Conservation (phyloP, 2,888 invertebrate genomes). For the Phaedon cochleariae region DNA sequence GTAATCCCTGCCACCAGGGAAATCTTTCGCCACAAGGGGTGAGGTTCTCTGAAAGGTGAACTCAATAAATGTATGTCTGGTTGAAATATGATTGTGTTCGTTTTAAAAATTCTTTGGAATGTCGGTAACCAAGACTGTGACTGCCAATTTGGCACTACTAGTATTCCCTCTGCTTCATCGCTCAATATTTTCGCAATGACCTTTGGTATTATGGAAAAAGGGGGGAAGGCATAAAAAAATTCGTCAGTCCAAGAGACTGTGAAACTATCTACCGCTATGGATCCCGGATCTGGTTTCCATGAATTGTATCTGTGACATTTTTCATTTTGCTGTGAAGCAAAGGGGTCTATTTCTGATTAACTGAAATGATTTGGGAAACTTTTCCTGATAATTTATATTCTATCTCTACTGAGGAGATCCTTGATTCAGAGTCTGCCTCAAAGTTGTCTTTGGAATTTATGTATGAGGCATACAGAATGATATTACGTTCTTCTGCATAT, state of each 20-base stretch:
- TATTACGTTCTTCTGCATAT: constrained; percentile 35
- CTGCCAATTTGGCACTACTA: too few species aligned
- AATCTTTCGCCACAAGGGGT: too few species aligned
- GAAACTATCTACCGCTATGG: constrained; percentile 45
- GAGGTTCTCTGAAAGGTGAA: too few species aligned
- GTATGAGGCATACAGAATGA: constrained; percentile 41
- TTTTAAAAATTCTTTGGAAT: too few species aligned
- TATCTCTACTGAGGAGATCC: background rate
- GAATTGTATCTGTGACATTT: constrained; percentile 48
- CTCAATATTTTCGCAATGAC: too few species aligned
- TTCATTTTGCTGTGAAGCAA: constrained; percentile 18
- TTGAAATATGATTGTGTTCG: too few species aligned
- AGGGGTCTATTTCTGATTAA: background rate
- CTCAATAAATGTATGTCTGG: too few species aligned
- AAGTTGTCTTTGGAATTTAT: constrained; percentile 27
- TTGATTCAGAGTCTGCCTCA: constrained; percentile 8
- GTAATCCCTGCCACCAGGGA: too few species aligned
- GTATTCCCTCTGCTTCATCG: too few species aligned
- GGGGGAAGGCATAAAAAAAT: constrained; percentile 34
- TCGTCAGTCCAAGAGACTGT: constrained; percentile 29
- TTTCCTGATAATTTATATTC: too few species aligned
- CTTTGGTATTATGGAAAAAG: constrained; percentile 33
- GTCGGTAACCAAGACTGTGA: too few species aligned
- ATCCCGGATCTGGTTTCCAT: constrained; percentile 44
- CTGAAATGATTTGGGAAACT: constrained; percentile 3